phyloP scores from a whole-genome alignment of 2,888 invertebrate species.

The Physocephala rufipes region DNA sequence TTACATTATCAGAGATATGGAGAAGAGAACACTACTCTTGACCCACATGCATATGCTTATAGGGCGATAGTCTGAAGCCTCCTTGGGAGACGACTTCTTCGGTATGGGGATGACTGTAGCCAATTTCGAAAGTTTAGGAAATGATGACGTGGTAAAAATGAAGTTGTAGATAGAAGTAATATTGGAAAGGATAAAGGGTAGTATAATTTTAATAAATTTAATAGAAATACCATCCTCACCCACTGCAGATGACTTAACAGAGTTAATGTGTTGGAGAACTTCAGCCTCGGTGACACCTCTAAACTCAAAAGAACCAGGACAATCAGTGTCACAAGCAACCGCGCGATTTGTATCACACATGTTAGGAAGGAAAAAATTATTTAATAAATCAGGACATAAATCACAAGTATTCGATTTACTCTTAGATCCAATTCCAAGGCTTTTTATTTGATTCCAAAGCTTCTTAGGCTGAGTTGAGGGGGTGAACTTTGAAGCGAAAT shows the following conservation, averaged over 20 bases:
- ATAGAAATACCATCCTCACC: background rate
- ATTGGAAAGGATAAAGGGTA: background rate
- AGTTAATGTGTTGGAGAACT: background rate
- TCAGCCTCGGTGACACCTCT: background rate
- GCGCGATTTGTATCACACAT: background rate
- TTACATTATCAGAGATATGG: no score
- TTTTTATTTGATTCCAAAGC: background rate
- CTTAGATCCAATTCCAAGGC: background rate
- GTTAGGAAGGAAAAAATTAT: background rate
- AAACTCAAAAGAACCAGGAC: background rate
- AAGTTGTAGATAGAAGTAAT: background rate
- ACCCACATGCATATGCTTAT: no score
- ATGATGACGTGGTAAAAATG: background rate
- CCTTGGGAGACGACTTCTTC: background rate
- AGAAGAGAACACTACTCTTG: no score
- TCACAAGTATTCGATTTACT: background rate
- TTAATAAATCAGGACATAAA: background rate
- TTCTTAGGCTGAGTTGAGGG: background rate
- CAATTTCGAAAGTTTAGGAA: background rate
- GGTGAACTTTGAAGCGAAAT: background rate
- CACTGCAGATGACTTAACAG: background rate
- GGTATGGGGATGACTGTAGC: background rate
- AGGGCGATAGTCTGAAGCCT: background rate
- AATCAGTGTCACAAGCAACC: background rate
- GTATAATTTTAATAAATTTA: background rate